Evolutionary conservation across 1,140 invertebrate species (phyloP), one percentile per base, ranked within the genome.

Genomic region (Drosophila suzukii): DNA sequence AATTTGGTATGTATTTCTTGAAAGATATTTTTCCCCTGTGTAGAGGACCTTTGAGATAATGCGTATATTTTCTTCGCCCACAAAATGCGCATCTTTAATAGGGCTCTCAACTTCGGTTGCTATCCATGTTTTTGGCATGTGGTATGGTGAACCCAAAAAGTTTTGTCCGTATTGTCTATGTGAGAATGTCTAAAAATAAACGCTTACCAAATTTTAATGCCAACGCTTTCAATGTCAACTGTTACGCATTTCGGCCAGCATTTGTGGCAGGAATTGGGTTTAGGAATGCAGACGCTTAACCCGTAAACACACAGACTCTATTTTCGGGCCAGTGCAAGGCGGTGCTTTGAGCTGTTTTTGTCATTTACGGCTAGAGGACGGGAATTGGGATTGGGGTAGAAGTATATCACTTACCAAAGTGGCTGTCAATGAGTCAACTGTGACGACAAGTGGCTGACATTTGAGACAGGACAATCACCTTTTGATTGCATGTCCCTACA

Each of bases 141-240:
- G 51, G 50, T 34, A 11, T 15, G 53, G 39, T 39, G 58, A 30
- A 41, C 36, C 60, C 15, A 6, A 38, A 62, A 70, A 71, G 39
- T 27, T 57, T 15, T 56, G 17, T 58, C 12, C 20, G 10, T 30
- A 15, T 57, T 41, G 44, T 41, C 62, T 55, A 24, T 66, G 24
- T 30, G 39, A 24, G 63, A 46, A n/a, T 30, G 6, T 67, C 68
- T 71, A 58, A 71, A 71, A 71, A 71, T 71, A 71, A 71, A 58
- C 7, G 43, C 15, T 70, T 34, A 70, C 46, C 65, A 66, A 34
- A 68, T 68, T 68, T 68, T 44, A 71, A 71, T 70, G 49, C 47
- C 65, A 32, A n/a, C n/a, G n/a, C 46, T 54, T 68, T 68, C 61
- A 68, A 68, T 71, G 68, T 71, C 68, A 71, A 70, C 65, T n/a